Base-by-base conservation (phyloP, 2,797 vertebrate species). In the Sebastes minor region DNA sequence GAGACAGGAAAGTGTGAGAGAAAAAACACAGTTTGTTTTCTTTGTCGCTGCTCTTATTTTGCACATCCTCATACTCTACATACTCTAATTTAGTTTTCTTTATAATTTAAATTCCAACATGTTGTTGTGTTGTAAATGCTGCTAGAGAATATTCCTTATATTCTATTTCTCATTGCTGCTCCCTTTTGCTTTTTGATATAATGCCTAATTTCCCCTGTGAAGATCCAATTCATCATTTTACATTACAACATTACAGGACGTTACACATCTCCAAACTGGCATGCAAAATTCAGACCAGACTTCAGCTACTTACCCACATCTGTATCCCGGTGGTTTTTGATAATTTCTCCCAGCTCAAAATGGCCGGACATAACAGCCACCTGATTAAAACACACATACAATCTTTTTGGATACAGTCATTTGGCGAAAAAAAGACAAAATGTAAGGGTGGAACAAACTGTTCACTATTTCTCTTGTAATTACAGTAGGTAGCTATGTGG, bases 321-420 rank as follows among this genome's bases (percentile, higher is more conserved):
- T 68, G 96, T 90, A 49, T 97, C 97, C 23, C 96, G 92, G 66
- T 98, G 97, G 88, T 97, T 98, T 86, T 97, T 97, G 89, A 98
- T 98, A 55, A 98, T 95, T 87, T 98, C 97, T 76, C 97, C 97
- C 46, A 98, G 94, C 82, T 98, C 97, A 86, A 98, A 98, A 92
- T 98, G 97, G 28, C 97, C 97, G 10, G 97, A 97, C 88, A 98
- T 97, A 71, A 98, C 97, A 5, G 97, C 97, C 78, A 98, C 97
- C 97, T 98, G 87, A 82, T 22, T 28, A 38, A 76, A 38, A 71
- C 11, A 79, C 57, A 68, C 52, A 73, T 28, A 49, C 42, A 60
- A 2, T 2, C 5, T 25, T 30, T 73, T 30, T 28, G 6, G n/a
- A 65, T 38, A 9, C 33, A 62, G 16, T 30, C 25, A 33, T 5